A percentile compares a stretch with the other conserved stretches of the same genome.
Evolutionary conservation across 2,888 invertebrate genomes (phyloP).

Genomic region (Cantharis rufa): DNA sequence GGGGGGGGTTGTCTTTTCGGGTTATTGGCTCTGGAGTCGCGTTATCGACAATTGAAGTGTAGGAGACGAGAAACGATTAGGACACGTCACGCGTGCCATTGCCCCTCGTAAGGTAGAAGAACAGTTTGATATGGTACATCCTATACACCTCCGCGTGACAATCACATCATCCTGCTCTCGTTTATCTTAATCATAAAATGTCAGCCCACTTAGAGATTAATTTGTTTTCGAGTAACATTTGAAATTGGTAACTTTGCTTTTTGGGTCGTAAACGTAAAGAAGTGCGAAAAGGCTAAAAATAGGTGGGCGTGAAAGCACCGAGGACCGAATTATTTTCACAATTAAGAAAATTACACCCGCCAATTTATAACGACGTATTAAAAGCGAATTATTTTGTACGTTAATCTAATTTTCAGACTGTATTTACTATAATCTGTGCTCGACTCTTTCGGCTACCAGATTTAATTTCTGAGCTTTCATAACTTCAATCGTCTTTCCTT

Average conservation of each 20-base stretch:
- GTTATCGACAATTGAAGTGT: not conserved
- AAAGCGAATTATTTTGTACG: slow-evolving; percentile 54
- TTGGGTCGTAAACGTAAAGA: slow-evolving; percentile 28
- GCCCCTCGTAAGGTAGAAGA: slow-evolving; percentile 32
- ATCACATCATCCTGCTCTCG: slow-evolving; percentile 49
- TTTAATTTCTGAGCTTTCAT: slow-evolving; percentile 57
- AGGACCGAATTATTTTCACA: slow-evolving; percentile 22
- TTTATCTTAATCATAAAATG: slow-evolving; percentile 47
- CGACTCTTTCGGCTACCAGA: slow-evolving; percentile 45
- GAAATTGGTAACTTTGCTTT: slow-evolving; percentile 33
- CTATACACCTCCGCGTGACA: slow-evolving; percentile 47
- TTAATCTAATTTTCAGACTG: slow-evolving; percentile 55
- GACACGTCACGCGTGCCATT: slow-evolving; percentile 29
- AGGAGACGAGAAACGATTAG: slow-evolving; percentile 5
- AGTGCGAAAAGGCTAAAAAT: slow-evolving; percentile 11
- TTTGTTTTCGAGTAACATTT: slow-evolving; percentile 38
- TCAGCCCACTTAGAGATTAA: slow-evolving; percentile 40
- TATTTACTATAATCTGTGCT: slow-evolving; percentile 51
- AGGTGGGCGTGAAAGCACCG: slow-evolving; percentile 7
- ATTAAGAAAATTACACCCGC: slow-evolving; percentile 32
- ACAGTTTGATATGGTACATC: slow-evolving; percentile 47
- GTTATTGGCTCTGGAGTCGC: not conserved
- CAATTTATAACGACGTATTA: slow-evolving; percentile 54
- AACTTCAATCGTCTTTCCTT: slow-evolving; percentile 57
- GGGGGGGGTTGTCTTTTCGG: not conserved